These are phyloP conservation scores for Galeopsomyia nigrocyanea DNA, from an alignment of 2,888 invertebrate species.

Conservation along the genomic window DNA sequence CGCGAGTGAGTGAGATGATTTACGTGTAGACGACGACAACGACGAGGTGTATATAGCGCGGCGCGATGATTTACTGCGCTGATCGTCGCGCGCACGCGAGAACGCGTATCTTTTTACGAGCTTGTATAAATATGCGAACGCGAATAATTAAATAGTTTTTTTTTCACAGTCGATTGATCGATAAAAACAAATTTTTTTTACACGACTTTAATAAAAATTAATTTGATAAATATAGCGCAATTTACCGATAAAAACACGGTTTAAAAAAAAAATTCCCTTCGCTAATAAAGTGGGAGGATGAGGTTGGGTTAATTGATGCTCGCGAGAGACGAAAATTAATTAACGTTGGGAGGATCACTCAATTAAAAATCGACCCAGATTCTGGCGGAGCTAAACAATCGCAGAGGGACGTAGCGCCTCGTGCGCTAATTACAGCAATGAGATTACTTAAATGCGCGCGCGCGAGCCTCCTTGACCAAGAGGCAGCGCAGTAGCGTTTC, in stretches of 20 bases:
- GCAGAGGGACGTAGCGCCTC: no score
- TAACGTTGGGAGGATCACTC: constrained; percentile 3
- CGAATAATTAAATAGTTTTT: neutral
- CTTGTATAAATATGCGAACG: constrained; percentile 3
- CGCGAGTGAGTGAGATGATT: constrained; percentile 44
- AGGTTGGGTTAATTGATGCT: constrained; percentile 23
- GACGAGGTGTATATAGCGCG: neutral
- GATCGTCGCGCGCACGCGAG: constrained; percentile 5
- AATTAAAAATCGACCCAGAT: constrained; percentile 18
- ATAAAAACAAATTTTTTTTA: constrained; percentile 42
- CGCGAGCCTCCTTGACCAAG: no score
- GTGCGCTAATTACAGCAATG: no score
- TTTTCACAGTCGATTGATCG: constrained; percentile 30
- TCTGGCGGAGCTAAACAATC: neutral
- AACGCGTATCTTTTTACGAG: constrained; percentile 34
- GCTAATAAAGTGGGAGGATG: constrained; percentile 18
- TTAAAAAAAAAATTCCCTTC: constrained; percentile 4
- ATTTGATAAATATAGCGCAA: constrained; percentile 31
- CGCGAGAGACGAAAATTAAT: constrained; percentile 4
- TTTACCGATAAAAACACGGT: constrained; percentile 19
- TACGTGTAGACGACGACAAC: constrained; percentile 47
- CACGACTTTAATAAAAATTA: constrained; percentile 33
- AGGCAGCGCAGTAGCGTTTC: no score
- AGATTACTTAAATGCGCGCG: no score
- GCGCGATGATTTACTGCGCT: constrained; percentile 32